Base-by-base conservation (phyloP, 1,140 invertebrate species). In the Eriosoma lanigerum region DNA sequence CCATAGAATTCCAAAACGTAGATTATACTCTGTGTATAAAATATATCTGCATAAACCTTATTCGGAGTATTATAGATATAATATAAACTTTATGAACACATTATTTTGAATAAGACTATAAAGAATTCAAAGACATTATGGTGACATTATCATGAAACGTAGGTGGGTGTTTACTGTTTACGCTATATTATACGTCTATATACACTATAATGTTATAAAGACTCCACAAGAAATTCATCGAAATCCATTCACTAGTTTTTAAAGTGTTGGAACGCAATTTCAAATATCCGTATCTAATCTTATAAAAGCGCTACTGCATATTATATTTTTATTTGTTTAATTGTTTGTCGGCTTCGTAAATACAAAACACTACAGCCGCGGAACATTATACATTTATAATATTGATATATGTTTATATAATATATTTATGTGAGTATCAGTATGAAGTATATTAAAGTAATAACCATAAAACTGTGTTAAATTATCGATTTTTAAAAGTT, bases 101-200 rank as follows among this genome's bases (percentile, higher is more conserved):
- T 44, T 46, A 17, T 68, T 15, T 46, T 17, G n/a, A 68, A 68
- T 68, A 21, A 46, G 38, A 24, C n/a, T 32, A 68, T 68, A 24
- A 68, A 68, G 60, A 32, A 62, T 62, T 62, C 29, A 17, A 62
- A 62, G 17, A 62, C 13, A 62, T 32, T 32, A 32, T 17, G 32
- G 32, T 38, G 32, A 38, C 8, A 38, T 38, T 4, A 38, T 38
- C 19, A 9, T n/a, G 26, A 62, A 62, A 32, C 17, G 24, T 24
- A 26, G 6, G 38, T 46, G 32, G 32, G 32, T 38, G 8, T n/a
- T n/a, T 38, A 38, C n/a, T n/a, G n/a, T n/a, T n/a, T n/a, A n/a
- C n/a, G n/a, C n/a, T n/a, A 38, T 38, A 38, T 38, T 38, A 38
- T 38, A 38, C n/a, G n/a, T n/a, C n/a, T n/a, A 38, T 38, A 24